Conservation (phyloP, 2,888 invertebrate species). For the Dasysyrphus albostriatus region DNA sequence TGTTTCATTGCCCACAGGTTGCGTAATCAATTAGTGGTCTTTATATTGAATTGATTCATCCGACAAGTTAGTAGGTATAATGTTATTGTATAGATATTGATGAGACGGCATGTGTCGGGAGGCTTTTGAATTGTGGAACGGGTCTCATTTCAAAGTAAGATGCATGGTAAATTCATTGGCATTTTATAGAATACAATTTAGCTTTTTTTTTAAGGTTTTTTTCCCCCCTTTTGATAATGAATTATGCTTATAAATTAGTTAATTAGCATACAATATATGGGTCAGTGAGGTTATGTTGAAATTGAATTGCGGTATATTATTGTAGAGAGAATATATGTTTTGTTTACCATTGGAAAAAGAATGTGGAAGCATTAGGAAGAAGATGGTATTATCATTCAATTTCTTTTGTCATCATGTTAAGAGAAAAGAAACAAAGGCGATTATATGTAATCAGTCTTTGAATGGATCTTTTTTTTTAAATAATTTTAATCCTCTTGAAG, state of each 20-base stretch:
- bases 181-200: background rate
- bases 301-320: background rate
- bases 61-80: background rate
- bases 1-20: constrained; percentile 45
- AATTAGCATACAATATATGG: constrained; percentile 41
- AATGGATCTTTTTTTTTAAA: no score
- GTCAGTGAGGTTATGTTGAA: constrained; percentile 41
- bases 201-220: background rate
- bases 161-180: background rate
- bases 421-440: no score
- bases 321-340: background rate
- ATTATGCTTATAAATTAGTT: constrained; percentile 61
- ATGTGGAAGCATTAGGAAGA: background rate
- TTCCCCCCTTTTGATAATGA: constrained; percentile 42
- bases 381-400: background rate
- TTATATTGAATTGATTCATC: constrained; percentile 44
- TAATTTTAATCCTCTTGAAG: no score
- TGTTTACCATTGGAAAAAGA: background rate
- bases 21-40: constrained; percentile 66
- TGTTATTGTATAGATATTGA: background rate
- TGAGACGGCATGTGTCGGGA: background rate
- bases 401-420: no score
- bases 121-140: background rate
- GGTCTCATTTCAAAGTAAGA: background rate
- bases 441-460: no score